These are phyloP conservation scores for Melipona bicolor DNA, from an alignment of 2,888 invertebrate species.

Conservation along the genomic window DNA sequence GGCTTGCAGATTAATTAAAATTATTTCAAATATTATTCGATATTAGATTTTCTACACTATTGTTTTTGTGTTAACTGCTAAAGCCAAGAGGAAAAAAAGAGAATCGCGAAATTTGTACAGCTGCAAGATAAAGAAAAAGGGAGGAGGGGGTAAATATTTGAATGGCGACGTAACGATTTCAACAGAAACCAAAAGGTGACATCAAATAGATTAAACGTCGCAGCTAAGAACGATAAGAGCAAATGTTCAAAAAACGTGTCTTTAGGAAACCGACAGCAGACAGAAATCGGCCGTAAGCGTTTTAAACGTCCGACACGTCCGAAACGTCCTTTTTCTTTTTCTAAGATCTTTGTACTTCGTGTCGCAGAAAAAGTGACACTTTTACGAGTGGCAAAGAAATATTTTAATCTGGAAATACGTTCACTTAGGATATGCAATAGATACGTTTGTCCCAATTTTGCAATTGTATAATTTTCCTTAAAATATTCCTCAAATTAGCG, in stretches of 20 bases:
- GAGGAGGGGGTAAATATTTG: background rate
- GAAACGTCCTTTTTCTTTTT: constrained; percentile 16
- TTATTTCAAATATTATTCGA: background rate
- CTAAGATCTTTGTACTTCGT: background rate
- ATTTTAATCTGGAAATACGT: constrained; percentile 3
- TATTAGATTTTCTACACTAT: background rate
- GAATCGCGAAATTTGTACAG: background rate
- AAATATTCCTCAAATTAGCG: background rate
- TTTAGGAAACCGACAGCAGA: constrained; percentile 28
- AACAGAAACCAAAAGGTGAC: background rate
- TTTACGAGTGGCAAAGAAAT: background rate
- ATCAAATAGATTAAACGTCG: constrained; percentile 16
- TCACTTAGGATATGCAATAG: constrained; percentile 10
- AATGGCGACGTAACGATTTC: constrained; percentile 1
- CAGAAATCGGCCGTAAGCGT: constrained; percentile 29
- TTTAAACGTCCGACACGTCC: constrained; percentile 7
- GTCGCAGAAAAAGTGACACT: constrained; percentile 13
- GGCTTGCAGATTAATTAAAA: background rate
- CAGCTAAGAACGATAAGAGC: background rate
- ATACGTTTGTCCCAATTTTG: constrained; percentile 1
- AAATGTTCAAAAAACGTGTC: constrained; percentile 34
- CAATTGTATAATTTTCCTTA: background rate
- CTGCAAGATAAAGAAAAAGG: background rate
- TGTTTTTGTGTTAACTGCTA: background rate
- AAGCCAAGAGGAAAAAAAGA: background rate